Base-by-base conservation (phyloP, 1,140 invertebrate species). In the Dufourea novaeangliae region DNA sequence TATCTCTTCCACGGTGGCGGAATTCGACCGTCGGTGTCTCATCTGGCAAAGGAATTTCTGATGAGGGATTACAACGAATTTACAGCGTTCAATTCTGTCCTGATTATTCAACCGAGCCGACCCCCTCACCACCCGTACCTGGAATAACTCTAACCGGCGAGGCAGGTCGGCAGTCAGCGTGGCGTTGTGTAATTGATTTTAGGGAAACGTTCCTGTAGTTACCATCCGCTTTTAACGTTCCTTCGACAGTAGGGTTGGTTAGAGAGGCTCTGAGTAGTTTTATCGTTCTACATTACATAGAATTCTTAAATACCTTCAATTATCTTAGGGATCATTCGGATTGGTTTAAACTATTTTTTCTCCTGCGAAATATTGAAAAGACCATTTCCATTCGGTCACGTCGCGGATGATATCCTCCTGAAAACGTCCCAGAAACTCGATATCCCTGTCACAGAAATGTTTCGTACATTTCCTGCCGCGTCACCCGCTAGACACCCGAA, bases 41-140 rank as follows among this genome's bases (percentile, higher is more conserved):
- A 82, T 82, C 80, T 70, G 80, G 69, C 69, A 37, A 32, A 64
- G 82, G 80, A 83, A 83, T 83, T 52, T 83, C 80, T 82, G 82
- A 83, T 70, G 80, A 82, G 82, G 82, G 82, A 83, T 83, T 83
- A 82, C 73, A 73, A 83, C 52, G 80, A 83, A 83, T 84, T 85
- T 74, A 81, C 63, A 78, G 37, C 67, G 50, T 69, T 67, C 56
- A 74, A 76, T 81, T 75, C 69, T 74, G 44, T 59, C 71, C 44
- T 34, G 74, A 72, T 82, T 83, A 83, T 83, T 83, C 80, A 20
- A 10, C 20, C 72, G 25, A 34, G 25, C 52, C 27, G 11, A 1
- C 20, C 8, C 11, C 5, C 1, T 17, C 25, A 50, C 34, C 34
- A 17, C 46, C 54, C 20, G 32, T 70, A 70, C 39, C 34, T 69